These are phyloP conservation scores for Parauchenoglanis ngamensis DNA, from an alignment of 2,797 vertebrate species.

Conservation along the genomic window DNA sequence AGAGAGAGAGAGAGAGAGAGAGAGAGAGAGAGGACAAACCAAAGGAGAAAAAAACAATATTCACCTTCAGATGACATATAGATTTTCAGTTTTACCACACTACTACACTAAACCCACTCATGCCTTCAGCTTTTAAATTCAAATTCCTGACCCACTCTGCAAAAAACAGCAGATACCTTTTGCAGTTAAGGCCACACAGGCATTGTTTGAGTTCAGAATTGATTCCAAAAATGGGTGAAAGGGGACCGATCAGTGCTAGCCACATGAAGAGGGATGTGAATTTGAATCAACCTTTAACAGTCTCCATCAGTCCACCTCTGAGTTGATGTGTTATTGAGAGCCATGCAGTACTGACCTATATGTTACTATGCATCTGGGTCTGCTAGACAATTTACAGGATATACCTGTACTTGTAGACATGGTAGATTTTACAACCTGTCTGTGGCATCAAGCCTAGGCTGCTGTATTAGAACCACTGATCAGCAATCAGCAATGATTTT, in stretches of 20 bases:
- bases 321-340: conserved; percentile 51
- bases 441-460: not conserved
- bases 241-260: conserved; percentile 39
- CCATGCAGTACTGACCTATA: conserved; percentile 4
- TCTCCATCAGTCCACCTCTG: conserved; percentile 46
- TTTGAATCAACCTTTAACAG: conserved; percentile 52
- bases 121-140: conserved; percentile 3
- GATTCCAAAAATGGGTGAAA: conserved; percentile 36
- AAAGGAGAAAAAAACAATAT: not conserved
- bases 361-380: not conserved
- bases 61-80: not conserved
- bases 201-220: conserved; percentile 46
- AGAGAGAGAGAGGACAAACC: not conserved
- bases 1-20: not conserved
- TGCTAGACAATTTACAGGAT: not conserved
- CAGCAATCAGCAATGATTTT: conserved; percentile 17
- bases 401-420: conserved; percentile 3
- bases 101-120: conserved; percentile 7
- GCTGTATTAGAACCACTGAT: conserved; percentile 13
- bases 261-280: conserved; percentile 53
- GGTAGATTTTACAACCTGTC: conserved; percentile 16
- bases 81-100: not conserved
- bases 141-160: not conserved
- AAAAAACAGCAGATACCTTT: not conserved
- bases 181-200: not conserved